Conservation (phyloP, 2,797 vertebrate species). For the Hyperoplus immaculatus region DNA sequence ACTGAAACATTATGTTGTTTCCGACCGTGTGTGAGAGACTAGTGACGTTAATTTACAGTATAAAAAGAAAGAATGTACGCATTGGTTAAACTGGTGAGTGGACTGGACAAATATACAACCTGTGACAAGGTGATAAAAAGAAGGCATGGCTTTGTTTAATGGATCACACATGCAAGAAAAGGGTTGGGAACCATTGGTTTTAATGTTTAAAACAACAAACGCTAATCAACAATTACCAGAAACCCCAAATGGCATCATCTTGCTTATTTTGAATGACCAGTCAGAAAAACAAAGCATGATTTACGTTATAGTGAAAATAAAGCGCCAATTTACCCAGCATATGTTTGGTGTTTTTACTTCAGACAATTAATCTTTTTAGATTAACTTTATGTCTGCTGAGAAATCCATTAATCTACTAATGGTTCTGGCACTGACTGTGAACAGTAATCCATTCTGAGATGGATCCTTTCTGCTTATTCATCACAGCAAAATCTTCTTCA, state of each 20-base stretch:
- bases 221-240: neutral
- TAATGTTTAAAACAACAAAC: neutral
- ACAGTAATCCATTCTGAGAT: neutral
- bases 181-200: neutral
- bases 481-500: neutral
- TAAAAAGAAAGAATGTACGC: neutral
- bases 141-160: neutral
- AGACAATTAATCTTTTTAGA: neutral
- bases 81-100: neutral
- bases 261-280: neutral
- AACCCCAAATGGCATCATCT: neutral
- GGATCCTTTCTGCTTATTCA: neutral
- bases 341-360: constrained; percentile 16
- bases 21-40: neutral
- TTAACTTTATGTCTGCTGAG: neutral
- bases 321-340: neutral
- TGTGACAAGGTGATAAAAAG: neutral
- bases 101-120: neutral
- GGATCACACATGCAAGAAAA: neutral
- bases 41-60: neutral
- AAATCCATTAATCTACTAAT: constrained; percentile 1
- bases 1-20: neutral
- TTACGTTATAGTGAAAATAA: neutral
- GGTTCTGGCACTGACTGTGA: neutral
- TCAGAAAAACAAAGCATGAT: neutral